Percentiles rank a stretch among this genome's conserved stretches.
Conservation (phyloP, 2,113 vertebrate genomes). For the Dendrocopos noguchii region DNA sequence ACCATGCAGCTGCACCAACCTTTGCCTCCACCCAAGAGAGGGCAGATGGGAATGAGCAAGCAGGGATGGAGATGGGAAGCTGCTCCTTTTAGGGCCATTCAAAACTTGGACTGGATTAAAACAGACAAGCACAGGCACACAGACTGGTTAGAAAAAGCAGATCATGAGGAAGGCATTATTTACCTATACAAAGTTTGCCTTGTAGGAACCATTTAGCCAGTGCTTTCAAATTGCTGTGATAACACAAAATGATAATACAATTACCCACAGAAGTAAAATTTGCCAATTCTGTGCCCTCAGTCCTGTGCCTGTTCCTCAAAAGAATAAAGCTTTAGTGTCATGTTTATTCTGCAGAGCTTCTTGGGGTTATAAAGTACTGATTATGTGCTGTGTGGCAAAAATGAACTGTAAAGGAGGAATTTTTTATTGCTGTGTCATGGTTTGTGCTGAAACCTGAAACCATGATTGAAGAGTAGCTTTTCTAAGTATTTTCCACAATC, state of each 20-base stretch:
- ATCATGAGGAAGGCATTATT: background rate
- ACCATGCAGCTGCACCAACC: background rate
- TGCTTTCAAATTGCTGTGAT: background rate
- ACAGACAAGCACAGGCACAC: accelerated
- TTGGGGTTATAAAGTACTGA: constrained; percentile 1
- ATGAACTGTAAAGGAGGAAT: background rate
- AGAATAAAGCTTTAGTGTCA: background rate
- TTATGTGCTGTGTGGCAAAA: background rate
- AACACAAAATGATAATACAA: background rate
- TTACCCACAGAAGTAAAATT: background rate
- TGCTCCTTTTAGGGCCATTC: background rate
- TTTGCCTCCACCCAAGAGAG: background rate
- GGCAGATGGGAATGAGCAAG: background rate
- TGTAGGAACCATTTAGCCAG: background rate
- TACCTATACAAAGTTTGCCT: background rate
- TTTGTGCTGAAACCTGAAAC: background rate
- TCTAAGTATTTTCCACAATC: background rate
- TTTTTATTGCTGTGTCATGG: background rate
- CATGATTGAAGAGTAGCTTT: background rate
- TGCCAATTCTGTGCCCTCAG: background rate
- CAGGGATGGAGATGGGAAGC: accelerated
- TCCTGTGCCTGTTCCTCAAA: background rate
- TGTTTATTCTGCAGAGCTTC: background rate
- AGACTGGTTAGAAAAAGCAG: background rate
- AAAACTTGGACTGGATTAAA: background rate